Base-by-base conservation (phyloP, 2,797 vertebrate species). In the Ptychobarbus kaznakovi region DNA sequence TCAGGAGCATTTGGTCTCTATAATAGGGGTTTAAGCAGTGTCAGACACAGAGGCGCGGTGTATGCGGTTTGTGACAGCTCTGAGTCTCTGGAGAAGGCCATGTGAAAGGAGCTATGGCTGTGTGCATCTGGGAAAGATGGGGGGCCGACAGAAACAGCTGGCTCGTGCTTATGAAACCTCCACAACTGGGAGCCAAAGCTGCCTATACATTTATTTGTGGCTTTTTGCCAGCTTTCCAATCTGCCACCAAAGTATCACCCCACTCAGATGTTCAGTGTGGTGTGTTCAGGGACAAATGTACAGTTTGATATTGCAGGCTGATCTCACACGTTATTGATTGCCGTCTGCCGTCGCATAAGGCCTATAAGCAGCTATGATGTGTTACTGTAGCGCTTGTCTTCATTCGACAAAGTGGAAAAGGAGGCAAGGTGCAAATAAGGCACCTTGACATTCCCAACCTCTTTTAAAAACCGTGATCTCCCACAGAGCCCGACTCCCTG, bases 21-120 rank as follows among this genome's bases (percentile, higher is more conserved):
- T 89, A 85, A 89, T 89, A 65, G 83, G 87, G 89, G 87, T 88
- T 90, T 90, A 88, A 90, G 88, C 85, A 82, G 83, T 86, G 84
- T 90, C 90, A 90, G 89, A 86, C 90, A 83, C 88, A 58, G 49
- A 84, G 82, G 78, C 66, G 73, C 89, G 18, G 51, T 72, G n/a
- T 66, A 66, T 74, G 42, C 10, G 0, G 44, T 53, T 44, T 51
- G 58, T 88, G 90, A 89, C 90, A 90, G 86, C 82, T 85, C 74
- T 6, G 72, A 61, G 74, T 89, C 90, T 85, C 91, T 79, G 86
- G 88, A 77, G 89, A 88, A 74, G 63, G 65, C 65, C 40, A 32
- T 73, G 49, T 61, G 87, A 86, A 74, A 75, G 82, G 69, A 70
- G 25, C 68, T 74, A 68, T 38, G 80, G 69, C 61, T 75, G 80